phyloP scores from a whole-genome alignment of 2,113 vertebrate species.

The Thalassarche chlororhynchos region DNA sequence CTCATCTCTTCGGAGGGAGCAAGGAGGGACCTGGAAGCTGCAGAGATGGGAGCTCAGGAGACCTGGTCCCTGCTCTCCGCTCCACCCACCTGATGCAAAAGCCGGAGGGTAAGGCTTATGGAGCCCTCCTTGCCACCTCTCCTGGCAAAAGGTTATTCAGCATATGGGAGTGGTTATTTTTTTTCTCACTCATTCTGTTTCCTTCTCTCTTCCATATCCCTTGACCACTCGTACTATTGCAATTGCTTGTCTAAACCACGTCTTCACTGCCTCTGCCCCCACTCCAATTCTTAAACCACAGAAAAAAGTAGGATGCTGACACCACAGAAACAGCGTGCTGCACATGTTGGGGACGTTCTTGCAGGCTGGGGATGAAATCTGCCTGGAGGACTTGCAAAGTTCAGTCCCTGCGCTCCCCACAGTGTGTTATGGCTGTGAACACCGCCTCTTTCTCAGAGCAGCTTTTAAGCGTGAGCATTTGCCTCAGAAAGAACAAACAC shows the following conservation, averaged over 20 bases:
- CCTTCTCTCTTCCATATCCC: not conserved
- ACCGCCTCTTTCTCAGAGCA: not conserved
- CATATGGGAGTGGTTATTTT: not conserved
- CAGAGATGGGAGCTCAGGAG: not conserved
- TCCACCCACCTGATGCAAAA: not conserved
- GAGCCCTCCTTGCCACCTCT: not conserved
- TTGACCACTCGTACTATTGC: not conserved
- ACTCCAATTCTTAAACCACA: not conserved
- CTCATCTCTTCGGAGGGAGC: not conserved
- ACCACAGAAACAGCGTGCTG: accelerated
- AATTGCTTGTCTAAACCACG: not conserved
- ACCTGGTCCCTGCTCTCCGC: not conserved
- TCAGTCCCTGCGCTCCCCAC: not conserved
- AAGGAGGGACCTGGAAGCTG: not conserved
- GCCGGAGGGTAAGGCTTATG: not conserved
- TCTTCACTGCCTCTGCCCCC: not conserved
- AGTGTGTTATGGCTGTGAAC: not conserved
- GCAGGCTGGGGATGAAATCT: not conserved
- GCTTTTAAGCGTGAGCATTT: not conserved
- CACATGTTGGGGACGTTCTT: accelerated
- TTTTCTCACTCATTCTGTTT: not conserved
- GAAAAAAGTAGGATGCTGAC: not conserved
- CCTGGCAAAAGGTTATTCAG: not conserved
- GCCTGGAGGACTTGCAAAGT: not conserved
- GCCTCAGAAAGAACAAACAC: not conserved